Percentiles rank a stretch among this genome's conserved stretches.
Evolutionary conservation across 1,140 invertebrate species (phyloP).

Genomic region (Cotesia typhae): DNA sequence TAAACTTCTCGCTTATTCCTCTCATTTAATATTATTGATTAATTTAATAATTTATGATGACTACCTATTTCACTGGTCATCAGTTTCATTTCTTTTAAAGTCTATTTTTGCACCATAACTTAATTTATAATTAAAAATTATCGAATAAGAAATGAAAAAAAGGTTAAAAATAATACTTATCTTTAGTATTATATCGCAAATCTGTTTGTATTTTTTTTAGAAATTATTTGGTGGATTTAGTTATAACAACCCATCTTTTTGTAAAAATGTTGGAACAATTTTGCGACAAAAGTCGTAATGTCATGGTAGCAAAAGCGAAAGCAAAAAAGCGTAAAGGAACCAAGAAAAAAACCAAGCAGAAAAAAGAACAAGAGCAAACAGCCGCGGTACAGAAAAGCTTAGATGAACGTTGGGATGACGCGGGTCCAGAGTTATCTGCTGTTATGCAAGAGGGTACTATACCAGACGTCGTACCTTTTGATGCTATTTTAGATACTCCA

Average conservation of each 20-base stretch:
- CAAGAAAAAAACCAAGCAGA: conserved; percentile 63
- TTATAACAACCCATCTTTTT: conserved; percentile 91
- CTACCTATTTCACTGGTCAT: too few species aligned
- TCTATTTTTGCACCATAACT: too few species aligned
- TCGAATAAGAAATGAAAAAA: too few species aligned
- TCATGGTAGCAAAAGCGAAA: conserved; percentile 78
- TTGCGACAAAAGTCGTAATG: conserved; percentile 72
- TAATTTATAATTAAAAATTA: too few species aligned
- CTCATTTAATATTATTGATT: too few species aligned
- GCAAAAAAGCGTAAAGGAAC: conserved; percentile 66
- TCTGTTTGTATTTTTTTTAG: conserved; percentile 61
- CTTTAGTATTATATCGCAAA: too few species aligned
- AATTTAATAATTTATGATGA: too few species aligned
- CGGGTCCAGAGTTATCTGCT: conserved; percentile 74
- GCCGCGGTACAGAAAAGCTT: conserved; percentile 51
- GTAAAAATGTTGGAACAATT: conserved; percentile 90
- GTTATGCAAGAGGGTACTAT: conserved; percentile 71
- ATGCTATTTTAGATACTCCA: conserved; percentile 81
- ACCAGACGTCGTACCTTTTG: conserved; percentile 81
- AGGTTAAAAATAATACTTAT: too few species aligned
- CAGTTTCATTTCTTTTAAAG: too few species aligned
- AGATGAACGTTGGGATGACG: conserved; percentile 78
- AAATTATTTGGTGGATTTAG: conserved; percentile 84
- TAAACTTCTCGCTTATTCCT: neutral
- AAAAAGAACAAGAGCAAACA: conserved; percentile 48